A percentile compares a stretch with the other conserved stretches of the same genome.
phyloP scores from a whole-genome alignment of 2,888 invertebrate species.

The Agonopterix heracliana region DNA sequence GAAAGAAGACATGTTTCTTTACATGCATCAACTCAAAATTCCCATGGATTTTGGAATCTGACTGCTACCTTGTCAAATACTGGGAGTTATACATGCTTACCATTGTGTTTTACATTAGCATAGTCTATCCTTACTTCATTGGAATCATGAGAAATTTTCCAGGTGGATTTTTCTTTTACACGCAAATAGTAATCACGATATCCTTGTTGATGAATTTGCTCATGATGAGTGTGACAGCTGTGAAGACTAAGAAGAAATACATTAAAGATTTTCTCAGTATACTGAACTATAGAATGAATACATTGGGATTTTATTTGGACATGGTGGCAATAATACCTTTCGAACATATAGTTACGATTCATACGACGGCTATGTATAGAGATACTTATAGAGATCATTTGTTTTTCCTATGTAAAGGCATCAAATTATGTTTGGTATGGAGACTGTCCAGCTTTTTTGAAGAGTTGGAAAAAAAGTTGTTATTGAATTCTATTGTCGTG shows the following conservation, averaged over 20 bases:
- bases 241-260: conserved; percentile 60
- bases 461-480: conserved; percentile 52
- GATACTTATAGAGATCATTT: conserved; percentile 59
- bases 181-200: conserved; percentile 53
- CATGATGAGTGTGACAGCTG: conserved; percentile 61
- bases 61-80: conserved; percentile 57
- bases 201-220: conserved; percentile 58
- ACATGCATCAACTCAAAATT: conserved; percentile 54
- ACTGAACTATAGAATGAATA: conserved; percentile 55
- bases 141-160: conserved; percentile 59
- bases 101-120: conserved; percentile 55
- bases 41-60: conserved; percentile 67
- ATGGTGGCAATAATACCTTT: conserved; percentile 65
- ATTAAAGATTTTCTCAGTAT: conserved; percentile 51
- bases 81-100: conserved; percentile 67
- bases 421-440: conserved; percentile 70
- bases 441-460: conserved; percentile 64
- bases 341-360: conserved; percentile 64
- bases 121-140: conserved; percentile 68
- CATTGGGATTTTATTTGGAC: conserved; percentile 70
- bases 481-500: conserved; percentile 52
- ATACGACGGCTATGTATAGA: conserved; percentile 42
- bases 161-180: conserved; percentile 45
- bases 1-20: conserved; percentile 48
- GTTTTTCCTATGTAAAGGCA: conserved; percentile 69